Conservation (phyloP, 2,797 vertebrate genomes). For the Chaetodon trifasciatus region DNA sequence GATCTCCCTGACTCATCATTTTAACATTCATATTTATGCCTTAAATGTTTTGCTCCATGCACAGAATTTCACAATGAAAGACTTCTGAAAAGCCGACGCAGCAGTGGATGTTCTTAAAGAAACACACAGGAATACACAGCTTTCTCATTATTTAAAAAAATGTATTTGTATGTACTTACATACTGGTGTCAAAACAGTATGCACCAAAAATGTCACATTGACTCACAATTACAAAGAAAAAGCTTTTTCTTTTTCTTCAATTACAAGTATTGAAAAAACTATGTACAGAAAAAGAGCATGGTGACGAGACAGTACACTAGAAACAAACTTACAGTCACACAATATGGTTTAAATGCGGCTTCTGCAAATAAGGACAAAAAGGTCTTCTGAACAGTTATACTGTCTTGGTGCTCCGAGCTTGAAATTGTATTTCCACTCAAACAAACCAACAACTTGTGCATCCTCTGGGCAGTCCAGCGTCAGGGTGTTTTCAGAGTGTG, state of each 20-base stretch:
- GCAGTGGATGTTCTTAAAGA: slow-evolving; percentile 5
- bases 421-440: slow-evolving; percentile 66
- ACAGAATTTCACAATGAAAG: not conserved
- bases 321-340: slow-evolving; percentile 77
- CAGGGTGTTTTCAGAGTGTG: slow-evolving; percentile 54
- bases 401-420: slow-evolving; percentile 59
- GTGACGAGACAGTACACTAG: slow-evolving; percentile 77
- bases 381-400: slow-evolving; percentile 62
- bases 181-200: slow-evolving; percentile 85
- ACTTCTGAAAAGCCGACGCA: not conserved
- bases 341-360: slow-evolving; percentile 68
- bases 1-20: too few relatives aligned
- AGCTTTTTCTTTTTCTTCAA: slow-evolving; percentile 72
- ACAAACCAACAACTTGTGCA: slow-evolving; percentile 48
- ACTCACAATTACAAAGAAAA: slow-evolving; percentile 84
- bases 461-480: slow-evolving; percentile 45
- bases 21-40: not conserved
- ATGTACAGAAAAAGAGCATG: slow-evolving; percentile 85
- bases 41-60: too few relatives aligned
- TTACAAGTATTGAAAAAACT: slow-evolving; percentile 85
- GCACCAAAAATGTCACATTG: slow-evolving; percentile 85
- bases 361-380: slow-evolving; percentile 54
- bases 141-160: slow-evolving; percentile 83
- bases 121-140: slow-evolving; percentile 48
- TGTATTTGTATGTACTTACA: slow-evolving; percentile 88